Conservation (phyloP, 2,888 invertebrate species). For the Chirona hameri region DNA sequence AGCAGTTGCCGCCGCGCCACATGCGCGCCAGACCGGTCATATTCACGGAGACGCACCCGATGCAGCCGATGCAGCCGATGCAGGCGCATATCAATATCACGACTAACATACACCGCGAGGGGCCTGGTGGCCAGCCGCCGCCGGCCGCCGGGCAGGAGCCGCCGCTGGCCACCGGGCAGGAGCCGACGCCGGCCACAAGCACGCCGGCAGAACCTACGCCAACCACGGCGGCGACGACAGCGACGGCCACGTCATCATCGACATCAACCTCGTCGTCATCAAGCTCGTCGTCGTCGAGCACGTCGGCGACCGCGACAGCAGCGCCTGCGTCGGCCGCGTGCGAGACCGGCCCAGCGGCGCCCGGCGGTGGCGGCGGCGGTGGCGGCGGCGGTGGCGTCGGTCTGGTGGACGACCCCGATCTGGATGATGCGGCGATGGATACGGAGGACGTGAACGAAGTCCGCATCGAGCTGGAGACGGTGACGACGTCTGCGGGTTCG, state of each 20-base stretch:
- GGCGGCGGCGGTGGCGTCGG: neutral
- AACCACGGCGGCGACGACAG: neutral
- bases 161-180: conserved; percentile 28
- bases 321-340: neutral
- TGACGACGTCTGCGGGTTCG: neutral
- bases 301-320: neutral
- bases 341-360: neutral
- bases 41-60: conserved; percentile 63
- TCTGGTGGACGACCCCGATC: neutral
- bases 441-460: conserved; percentile 13
- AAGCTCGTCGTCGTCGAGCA: neutral
- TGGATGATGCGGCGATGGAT: neutral
- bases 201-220: neutral
- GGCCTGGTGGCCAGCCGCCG: neutral
- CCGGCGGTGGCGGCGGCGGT: neutral
- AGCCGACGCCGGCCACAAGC: neutral
- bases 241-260: neutral
- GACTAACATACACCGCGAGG: conserved; percentile 37
- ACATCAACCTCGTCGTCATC: conserved; percentile 27
- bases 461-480: conserved; percentile 5
- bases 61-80: conserved; percentile 61
- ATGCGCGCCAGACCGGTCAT: conserved; percentile 68
- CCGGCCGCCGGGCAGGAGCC: conserved; percentile 23
- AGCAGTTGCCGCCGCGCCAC: conserved; percentile 63
- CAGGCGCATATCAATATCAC: conserved; percentile 44